These are phyloP conservation scores for Polyommatus iphigenia DNA, from an alignment of 2,888 invertebrate species.

Conservation along the genomic window DNA sequence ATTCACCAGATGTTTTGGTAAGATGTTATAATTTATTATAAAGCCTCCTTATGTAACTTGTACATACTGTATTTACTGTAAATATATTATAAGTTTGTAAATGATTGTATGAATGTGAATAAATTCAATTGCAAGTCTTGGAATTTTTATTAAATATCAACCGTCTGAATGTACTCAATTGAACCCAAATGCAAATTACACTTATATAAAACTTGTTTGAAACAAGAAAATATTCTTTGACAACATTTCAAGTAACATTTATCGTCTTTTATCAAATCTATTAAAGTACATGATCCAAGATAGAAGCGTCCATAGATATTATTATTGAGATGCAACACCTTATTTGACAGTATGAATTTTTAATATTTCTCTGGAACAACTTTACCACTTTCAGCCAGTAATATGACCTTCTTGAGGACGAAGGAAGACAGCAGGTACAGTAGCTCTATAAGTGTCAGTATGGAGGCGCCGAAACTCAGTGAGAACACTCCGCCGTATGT, in stretches of 20 bases:
- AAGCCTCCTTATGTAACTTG: neutral
- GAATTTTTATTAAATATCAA: neutral
- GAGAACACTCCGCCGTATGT: constrained; percentile 69
- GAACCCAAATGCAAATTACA: neutral
- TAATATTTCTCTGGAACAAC: too few relatives aligned
- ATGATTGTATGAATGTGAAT: constrained; percentile 6
- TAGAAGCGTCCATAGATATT: too few relatives aligned
- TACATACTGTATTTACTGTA: constrained; percentile 4
- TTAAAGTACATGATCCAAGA: too few relatives aligned
- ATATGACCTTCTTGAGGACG: constrained; percentile 1
- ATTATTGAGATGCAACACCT: too few relatives aligned
- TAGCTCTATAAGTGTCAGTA: constrained; percentile 61
- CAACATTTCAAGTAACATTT: neutral
- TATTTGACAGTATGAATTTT: too few relatives aligned
- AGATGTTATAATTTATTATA: neutral
- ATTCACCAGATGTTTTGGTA: neutral
- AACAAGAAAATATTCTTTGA: neutral
- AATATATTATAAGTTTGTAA: neutral
- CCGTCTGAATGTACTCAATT: neutral
- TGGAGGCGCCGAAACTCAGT: constrained; percentile 62
- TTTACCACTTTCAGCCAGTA: neutral
- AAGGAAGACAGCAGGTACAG: constrained; percentile 48
- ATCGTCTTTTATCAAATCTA: too few relatives aligned
- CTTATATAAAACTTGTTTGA: neutral
- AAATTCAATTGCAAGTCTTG: neutral